Evolutionary conservation across 2,888 invertebrate species (phyloP), one percentile per base, ranked within the genome.

Genomic region (Gerris lacustris): DNA sequence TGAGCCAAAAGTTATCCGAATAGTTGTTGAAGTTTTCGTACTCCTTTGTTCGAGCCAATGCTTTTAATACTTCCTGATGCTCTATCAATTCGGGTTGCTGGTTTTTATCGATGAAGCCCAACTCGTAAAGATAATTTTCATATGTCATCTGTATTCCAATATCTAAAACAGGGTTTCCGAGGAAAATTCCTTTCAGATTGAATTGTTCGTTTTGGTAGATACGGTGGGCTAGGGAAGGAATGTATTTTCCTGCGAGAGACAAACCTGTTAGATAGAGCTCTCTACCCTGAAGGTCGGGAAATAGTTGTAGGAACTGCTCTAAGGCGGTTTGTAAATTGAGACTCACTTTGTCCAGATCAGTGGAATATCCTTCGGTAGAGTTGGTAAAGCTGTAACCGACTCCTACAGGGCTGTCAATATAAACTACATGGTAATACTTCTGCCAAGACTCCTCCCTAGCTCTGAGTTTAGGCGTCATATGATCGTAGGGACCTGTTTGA

Each of bases 221-320:
- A 2, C n/a, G 15, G 15, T 62, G 15, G 11, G 62, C 62, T n/a
- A 62, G 5, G 11, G 62, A 2, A 4, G n/a, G 11, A 11, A n/a
- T 62, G n/a, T 62, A 62, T 62, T 15, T 62, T n/a, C 62, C 62
- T 62, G 62, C 62, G n/a, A 62, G n/a, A 15, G 62, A 62, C 11
- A 62, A n/a, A 2, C 62, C 62, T 62, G 62, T n/a, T n/a, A 62
- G n/a, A 62, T 62, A 62, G 11, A 62, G n/a, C n/a, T 62, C 15
- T 62, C 62, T 62, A 5, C n/a, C 5, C n/a, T 62, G 11, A 15
- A 62, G n/a, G 4, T 62, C 62, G 11, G 11, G 15, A n/a, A 62
- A 62, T 5, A 62, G 62, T 62, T 62, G 15, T 62, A 62, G n/a
- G n/a, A 62, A 62, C 62, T 62, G 62, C n/a, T 11, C 4, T 5